A percentile compares a stretch with the other conserved stretches of the same genome.
These are phyloP conservation scores for Recurvirostra avosetta DNA, from an alignment of 2,113 vertebrate genomes.

Conservation along the genomic window DNA sequence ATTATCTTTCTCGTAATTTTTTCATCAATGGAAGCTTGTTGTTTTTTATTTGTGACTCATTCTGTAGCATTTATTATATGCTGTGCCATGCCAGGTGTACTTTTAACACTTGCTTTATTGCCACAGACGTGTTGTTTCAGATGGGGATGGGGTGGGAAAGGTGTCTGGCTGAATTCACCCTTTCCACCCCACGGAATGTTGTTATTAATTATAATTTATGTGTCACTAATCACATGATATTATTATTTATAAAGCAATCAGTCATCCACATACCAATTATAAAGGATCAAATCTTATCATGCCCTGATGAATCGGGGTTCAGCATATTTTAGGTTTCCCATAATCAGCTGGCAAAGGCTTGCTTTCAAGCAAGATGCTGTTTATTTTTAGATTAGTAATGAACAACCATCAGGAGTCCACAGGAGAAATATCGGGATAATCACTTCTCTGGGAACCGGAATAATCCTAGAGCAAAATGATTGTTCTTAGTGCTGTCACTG, in stretches of 20 bases:
- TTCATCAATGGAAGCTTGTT: not conserved
- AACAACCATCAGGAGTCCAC: not conserved
- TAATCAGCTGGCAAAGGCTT: not conserved
- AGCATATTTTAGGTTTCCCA: not conserved
- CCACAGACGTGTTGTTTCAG: not conserved
- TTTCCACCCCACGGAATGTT: not conserved
- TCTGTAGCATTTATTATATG: not conserved
- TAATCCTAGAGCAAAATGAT: not conserved
- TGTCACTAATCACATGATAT: not conserved
- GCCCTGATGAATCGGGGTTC: not conserved
- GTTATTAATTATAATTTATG: constrained; percentile 1
- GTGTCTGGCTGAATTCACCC: not conserved
- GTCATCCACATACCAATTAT: not conserved
- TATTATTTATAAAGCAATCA: not conserved
- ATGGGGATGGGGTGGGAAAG: not conserved
- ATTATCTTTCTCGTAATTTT: not conserved
- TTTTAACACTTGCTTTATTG: not conserved
- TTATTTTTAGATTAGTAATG: not conserved
- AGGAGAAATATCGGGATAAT: not conserved
- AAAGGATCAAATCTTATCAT: not conserved
- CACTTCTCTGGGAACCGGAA: not conserved
- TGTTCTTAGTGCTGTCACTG: not conserved
- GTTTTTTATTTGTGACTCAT: not conserved
- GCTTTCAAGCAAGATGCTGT: not conserved
- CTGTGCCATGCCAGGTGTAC: not conserved